Evolutionary conservation across 2,797 vertebrate species (phyloP).

Genomic region (Mormyrus hasselquistii): DNA sequence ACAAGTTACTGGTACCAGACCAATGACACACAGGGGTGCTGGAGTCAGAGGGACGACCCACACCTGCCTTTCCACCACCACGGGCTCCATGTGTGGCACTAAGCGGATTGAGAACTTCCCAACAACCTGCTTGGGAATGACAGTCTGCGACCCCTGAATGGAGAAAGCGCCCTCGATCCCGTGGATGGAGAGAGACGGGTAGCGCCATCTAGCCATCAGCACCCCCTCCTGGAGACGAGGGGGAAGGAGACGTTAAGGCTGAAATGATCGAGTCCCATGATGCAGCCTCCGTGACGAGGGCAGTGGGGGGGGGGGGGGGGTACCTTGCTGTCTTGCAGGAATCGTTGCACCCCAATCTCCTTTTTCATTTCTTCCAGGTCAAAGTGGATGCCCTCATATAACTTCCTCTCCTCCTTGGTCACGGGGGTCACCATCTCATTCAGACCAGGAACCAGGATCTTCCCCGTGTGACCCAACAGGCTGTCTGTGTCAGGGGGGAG

Average conservation of each 20-base stretch:
- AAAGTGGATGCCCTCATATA: slow-evolving; percentile 52
- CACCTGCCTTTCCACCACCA: slow-evolving; percentile 49
- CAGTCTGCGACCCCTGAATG: slow-evolving; percentile 59
- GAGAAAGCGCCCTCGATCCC: slow-evolving; percentile 65
- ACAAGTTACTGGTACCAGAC: background rate
- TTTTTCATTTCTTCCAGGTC: slow-evolving; percentile 53
- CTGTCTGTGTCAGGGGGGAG: slow-evolving; percentile 46
- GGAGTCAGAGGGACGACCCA: background rate
- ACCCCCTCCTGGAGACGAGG: slow-evolving; percentile 54
- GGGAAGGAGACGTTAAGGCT: background rate
- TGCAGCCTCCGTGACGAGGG: background rate
- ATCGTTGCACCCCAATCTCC: slow-evolving; percentile 46
- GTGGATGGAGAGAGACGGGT: slow-evolving; percentile 64
- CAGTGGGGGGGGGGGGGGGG: background rate
- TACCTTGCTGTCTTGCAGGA: slow-evolving; percentile 63
- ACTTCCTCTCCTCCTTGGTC: slow-evolving; percentile 49
- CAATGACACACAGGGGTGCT: background rate
- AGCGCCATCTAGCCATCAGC: slow-evolving; percentile 59
- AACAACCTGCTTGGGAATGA: slow-evolving; percentile 59
- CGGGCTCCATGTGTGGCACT: slow-evolving; percentile 58
- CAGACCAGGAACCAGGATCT: slow-evolving; percentile 61
- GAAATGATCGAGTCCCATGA: background rate
- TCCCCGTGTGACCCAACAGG: slow-evolving; percentile 55
- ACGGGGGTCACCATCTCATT: slow-evolving; percentile 49
- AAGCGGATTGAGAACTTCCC: slow-evolving; percentile 70